Conservation (phyloP, 2,888 invertebrate genomes). For the Clitarchus hookeri region DNA sequence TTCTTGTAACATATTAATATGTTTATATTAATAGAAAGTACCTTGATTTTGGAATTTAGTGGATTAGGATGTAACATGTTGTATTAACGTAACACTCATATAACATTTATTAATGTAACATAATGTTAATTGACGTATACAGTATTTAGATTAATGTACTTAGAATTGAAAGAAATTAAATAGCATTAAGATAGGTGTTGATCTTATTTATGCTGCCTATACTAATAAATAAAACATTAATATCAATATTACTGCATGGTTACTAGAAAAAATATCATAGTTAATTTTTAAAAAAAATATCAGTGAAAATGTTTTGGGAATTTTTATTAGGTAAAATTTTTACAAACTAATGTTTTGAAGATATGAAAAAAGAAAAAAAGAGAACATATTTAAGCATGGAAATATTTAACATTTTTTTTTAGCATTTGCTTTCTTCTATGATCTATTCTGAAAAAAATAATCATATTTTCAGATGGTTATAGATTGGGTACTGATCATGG, state of each 20-base stretch:
- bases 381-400: neutral
- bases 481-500: slow-evolving; percentile 38
- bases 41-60: no score
- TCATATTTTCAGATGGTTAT: slow-evolving; percentile 6
- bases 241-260: neutral
- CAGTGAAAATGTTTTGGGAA: neutral
- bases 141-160: neutral
- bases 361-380: neutral
- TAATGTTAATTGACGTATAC: neutral
- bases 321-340: neutral
- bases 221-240: neutral
- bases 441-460: neutral
- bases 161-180: neutral
- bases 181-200: neutral
- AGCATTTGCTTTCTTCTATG: neutral
- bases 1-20: no score
- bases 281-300: neutral
- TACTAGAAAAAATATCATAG: neutral
- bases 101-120: neutral
- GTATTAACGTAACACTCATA: neutral
- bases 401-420: neutral
- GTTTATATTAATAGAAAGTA: no score
- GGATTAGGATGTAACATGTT: neutral
- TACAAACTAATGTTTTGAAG: neutral
- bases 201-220: neutral